Evolutionary conservation across 2,797 vertebrate genomes (phyloP).

Genomic region (Tachyglossus aculeatus): DNA sequence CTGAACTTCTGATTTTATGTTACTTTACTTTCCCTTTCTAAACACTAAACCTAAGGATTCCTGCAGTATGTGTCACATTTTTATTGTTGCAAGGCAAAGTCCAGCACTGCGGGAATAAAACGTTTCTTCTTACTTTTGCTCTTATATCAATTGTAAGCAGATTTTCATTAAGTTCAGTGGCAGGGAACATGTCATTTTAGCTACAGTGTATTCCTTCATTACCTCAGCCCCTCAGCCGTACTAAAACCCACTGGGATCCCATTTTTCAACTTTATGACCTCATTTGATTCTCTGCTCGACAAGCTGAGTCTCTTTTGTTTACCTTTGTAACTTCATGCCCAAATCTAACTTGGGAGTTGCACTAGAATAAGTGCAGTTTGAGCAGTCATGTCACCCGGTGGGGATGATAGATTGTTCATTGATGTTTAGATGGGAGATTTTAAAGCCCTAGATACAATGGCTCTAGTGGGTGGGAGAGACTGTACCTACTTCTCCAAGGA

Average conservation of each 20-base stretch:
- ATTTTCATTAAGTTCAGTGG: slow-evolving; percentile 56
- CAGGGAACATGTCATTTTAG: slow-evolving; percentile 54
- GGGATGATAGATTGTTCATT: no score
- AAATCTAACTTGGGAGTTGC: not conserved
- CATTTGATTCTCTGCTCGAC: slow-evolving; percentile 40
- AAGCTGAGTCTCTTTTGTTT: slow-evolving; percentile 38
- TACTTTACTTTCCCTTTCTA: slow-evolving; percentile 42
- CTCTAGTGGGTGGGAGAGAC: no score
- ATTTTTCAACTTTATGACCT: slow-evolving; percentile 49
- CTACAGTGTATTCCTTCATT: slow-evolving; percentile 47
- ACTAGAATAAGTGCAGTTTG: slow-evolving; percentile 29
- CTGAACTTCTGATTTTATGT: slow-evolving; percentile 19
- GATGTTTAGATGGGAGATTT: no score
- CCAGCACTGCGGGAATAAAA: slow-evolving; percentile 36
- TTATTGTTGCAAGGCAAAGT: slow-evolving; percentile 45
- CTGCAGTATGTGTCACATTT: slow-evolving; percentile 26
- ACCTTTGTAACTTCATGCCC: slow-evolving; percentile 32
- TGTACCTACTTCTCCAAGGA: no score
- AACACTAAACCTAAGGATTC: slow-evolving; percentile 33
- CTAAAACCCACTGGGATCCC: slow-evolving; percentile 48
- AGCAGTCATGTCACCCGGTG: no score
- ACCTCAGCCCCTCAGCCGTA: slow-evolving; percentile 45
- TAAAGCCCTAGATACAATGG: no score
- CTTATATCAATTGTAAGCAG: slow-evolving; percentile 52
- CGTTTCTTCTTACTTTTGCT: slow-evolving; percentile 19